Conservation (phyloP, 2,888 invertebrate species). For the Nephrocerus scutellatus region DNA sequence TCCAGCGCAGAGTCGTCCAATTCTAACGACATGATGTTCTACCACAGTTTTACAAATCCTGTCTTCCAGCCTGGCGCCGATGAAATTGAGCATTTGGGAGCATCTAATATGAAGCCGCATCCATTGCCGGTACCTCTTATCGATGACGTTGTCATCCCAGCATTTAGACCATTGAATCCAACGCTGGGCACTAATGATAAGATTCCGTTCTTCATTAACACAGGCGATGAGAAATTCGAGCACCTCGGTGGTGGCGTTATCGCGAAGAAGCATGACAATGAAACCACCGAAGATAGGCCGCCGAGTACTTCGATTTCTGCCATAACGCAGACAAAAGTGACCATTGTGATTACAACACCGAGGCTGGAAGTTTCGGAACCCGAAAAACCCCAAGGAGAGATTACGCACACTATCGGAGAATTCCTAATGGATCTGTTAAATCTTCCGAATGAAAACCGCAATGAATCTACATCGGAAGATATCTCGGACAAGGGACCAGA, state of each 20-base stretch:
- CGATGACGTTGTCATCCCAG: slow-evolving; percentile 42
- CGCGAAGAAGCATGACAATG: slow-evolving; percentile 41
- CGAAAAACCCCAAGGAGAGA: slow-evolving; percentile 15
- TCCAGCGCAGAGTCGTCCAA: slow-evolving; percentile 21
- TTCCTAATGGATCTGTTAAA: slow-evolving; percentile 43
- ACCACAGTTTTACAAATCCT: slow-evolving; percentile 63
- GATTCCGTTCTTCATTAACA: slow-evolving; percentile 32
- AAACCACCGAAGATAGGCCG: slow-evolving; percentile 2
- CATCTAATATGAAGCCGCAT: slow-evolving; percentile 57
- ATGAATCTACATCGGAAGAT: slow-evolving; percentile 11
- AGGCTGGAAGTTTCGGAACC: background rate
- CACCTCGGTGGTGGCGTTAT: slow-evolving; percentile 47
- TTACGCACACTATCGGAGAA: slow-evolving; percentile 43
- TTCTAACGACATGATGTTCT: slow-evolving; percentile 41
- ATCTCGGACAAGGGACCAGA: slow-evolving; percentile 15
- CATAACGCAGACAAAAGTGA: background rate
- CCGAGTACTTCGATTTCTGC: background rate
- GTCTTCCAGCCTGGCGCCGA: slow-evolving; percentile 56
- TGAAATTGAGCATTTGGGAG: slow-evolving; percentile 58
- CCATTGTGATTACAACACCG: background rate
- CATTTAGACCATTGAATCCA: slow-evolving; percentile 39
- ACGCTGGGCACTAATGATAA: slow-evolving; percentile 31
- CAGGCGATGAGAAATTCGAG: slow-evolving; percentile 38
- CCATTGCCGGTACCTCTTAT: slow-evolving; percentile 58
- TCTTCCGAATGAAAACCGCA: slow-evolving; percentile 33